phyloP scores from a whole-genome alignment of 92 coral and sea anemone species.

The Palythoa heliodiscus region DNA sequence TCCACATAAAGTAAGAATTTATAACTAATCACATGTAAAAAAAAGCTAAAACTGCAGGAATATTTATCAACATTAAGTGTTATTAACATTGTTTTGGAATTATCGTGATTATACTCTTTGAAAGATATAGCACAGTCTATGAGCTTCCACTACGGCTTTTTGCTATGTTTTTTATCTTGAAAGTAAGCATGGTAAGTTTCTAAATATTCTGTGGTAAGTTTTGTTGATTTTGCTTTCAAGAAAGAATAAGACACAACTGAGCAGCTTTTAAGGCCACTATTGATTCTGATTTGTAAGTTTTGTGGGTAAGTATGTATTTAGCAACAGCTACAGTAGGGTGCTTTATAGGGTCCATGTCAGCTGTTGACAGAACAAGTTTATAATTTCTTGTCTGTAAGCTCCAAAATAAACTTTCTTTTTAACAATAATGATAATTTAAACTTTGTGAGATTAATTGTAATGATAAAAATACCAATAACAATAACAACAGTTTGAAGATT shows the following conservation, averaged over 20 bases:
- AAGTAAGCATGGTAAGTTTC: neutral
- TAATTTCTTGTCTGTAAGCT: neutral
- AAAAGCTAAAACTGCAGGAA: neutral
- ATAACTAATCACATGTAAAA: neutral
- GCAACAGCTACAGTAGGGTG: neutral
- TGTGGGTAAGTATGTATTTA: conserved; percentile 2
- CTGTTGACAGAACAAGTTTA: too few species aligned
- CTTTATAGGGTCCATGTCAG: neutral
- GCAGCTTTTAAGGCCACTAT: neutral
- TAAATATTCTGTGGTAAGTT: neutral
- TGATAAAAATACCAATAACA: too few species aligned
- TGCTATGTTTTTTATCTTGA: neutral
- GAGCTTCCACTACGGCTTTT: neutral
- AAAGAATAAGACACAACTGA: neutral
- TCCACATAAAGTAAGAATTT: neutral
- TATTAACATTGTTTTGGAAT: neutral
- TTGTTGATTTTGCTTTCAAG: neutral
- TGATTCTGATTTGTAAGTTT: neutral
- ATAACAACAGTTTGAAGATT: too few species aligned
- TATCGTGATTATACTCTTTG: neutral
- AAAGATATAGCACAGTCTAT: neutral
- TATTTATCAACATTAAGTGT: neutral
- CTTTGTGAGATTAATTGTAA: too few species aligned
- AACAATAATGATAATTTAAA: too few species aligned
- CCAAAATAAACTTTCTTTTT: neutral